phyloP scores from a whole-genome alignment of 2,113 vertebrate genomes.

The Sminthopsis crassicaudata region DNA sequence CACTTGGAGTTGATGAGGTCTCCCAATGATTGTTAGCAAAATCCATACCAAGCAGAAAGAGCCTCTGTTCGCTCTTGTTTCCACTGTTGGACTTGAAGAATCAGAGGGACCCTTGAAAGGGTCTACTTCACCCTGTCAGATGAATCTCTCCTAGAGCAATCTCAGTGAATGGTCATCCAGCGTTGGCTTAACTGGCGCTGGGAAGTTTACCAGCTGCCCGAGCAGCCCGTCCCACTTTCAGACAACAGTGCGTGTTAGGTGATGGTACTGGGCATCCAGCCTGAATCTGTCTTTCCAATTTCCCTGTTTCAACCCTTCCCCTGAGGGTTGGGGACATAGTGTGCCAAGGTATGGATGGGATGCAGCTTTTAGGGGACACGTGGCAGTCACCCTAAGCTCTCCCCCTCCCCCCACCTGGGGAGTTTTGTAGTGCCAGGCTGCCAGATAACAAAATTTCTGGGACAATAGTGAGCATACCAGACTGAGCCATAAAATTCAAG shows the following conservation, averaged over 20 bases:
- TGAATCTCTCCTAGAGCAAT: background rate
- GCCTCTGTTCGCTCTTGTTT: conserved; percentile 36
- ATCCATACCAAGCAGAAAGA: conserved; percentile 46
- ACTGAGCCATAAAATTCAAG: too few species aligned
- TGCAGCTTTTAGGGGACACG: too few species aligned
- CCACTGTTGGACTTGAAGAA: conserved; percentile 9
- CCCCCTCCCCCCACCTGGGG: too few species aligned
- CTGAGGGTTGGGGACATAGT: background rate
- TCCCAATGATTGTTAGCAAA: conserved; percentile 42
- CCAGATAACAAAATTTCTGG: too few species aligned
- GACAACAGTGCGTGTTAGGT: background rate
- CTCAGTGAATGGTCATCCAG: background rate
- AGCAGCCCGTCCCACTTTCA: background rate
- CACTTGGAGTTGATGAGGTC: conserved; percentile 46
- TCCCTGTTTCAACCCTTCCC: background rate
- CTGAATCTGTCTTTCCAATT: background rate
- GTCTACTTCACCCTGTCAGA: background rate
- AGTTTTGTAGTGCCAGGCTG: too few species aligned
- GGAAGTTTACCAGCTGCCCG: too few species aligned
- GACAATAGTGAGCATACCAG: too few species aligned
- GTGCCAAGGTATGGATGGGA: background rate
- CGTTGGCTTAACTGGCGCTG: background rate
- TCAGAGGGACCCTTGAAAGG: background rate
- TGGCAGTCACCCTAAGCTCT: too few species aligned
- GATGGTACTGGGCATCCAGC: background rate